A percentile compares a stretch with the other conserved stretches of the same genome.
Conservation (phyloP, 1,140 invertebrate species). For the Seison nebaliae region DNA sequence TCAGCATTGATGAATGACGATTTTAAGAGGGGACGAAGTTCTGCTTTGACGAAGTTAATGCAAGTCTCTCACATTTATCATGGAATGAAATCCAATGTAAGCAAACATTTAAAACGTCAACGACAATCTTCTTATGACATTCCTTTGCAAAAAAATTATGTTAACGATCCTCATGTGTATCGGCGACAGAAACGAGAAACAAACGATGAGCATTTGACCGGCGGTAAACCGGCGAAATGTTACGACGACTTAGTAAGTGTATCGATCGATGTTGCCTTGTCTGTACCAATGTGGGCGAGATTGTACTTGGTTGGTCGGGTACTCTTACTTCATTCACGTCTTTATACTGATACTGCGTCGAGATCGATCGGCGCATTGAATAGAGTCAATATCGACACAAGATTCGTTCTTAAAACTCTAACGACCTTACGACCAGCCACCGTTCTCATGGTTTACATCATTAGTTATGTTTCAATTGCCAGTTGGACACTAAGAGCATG, state of each 20-base stretch:
- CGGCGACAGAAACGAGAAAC: too few relatives aligned
- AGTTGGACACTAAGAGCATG: constrained; percentile 92
- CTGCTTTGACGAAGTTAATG: too few relatives aligned
- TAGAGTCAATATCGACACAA: constrained; percentile 96
- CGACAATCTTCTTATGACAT: too few relatives aligned
- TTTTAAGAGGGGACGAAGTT: too few relatives aligned
- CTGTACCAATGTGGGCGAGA: constrained; percentile 92
- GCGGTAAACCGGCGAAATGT: constrained; percentile 8
- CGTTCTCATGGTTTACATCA: constrained; percentile 80
- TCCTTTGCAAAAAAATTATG: too few relatives aligned
- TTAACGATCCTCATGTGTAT: too few relatives aligned
- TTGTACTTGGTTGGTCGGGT: constrained; percentile 95
- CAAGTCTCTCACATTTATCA: too few relatives aligned
- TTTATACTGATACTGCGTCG: constrained; percentile 90
- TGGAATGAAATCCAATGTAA: too few relatives aligned
- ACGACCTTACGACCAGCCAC: constrained; percentile 99
- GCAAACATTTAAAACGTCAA: too few relatives aligned
- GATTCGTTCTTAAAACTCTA: constrained; percentile 91
- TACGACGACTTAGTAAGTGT: constrained; percentile 3
- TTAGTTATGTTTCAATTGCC: constrained; percentile 78
- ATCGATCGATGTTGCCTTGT: constrained; percentile 33
- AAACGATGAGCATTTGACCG: too few relatives aligned
- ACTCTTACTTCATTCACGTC: constrained; percentile 90
- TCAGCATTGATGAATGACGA: too few relatives aligned
- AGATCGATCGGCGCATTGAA: constrained; percentile 65